phyloP scores from a whole-genome alignment of 2,113 vertebrate species.

The Equus przewalskii region DNA sequence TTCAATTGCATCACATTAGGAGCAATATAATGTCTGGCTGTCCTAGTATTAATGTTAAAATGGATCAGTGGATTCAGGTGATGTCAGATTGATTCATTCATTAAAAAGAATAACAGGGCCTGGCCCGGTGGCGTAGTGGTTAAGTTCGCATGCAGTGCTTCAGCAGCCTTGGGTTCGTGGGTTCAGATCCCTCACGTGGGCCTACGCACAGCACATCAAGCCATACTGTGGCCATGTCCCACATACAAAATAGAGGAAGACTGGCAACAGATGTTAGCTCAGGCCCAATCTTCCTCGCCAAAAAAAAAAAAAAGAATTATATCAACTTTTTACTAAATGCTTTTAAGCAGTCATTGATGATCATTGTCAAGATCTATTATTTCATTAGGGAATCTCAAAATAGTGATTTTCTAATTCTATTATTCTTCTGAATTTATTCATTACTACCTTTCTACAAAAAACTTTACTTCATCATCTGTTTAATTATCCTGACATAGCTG shows the following conservation, averaged over 20 bases:
- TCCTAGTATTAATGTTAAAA: not conserved
- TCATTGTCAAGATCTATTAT: conserved; percentile 36
- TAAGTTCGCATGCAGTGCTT: too few relatives aligned
- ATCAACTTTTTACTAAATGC: not conserved
- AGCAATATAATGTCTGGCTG: not conserved
- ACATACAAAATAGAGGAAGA: too few relatives aligned
- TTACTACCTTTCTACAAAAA: not conserved
- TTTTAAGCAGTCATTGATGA: not conserved
- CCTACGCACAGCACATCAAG: too few relatives aligned
- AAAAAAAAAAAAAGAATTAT: not conserved
- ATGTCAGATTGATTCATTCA: conserved; percentile 25
- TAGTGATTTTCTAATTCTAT: conserved; percentile 25
- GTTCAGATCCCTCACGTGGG: too few relatives aligned
- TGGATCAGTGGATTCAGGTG: not conserved
- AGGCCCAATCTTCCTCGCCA: too few relatives aligned
- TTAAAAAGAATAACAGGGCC: not conserved
- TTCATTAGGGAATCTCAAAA: conserved; percentile 44
- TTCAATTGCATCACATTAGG: not conserved
- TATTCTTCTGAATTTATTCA: not conserved
- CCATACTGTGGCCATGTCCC: too few relatives aligned
- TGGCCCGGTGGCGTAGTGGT: too few relatives aligned
- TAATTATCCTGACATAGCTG: not conserved
- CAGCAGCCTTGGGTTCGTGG: too few relatives aligned
- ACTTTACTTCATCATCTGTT: not conserved
- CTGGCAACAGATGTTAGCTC: too few relatives aligned